Evolutionary conservation across 2,888 invertebrate species (phyloP), one percentile per base, ranked within the genome.

Genomic region (Chelonus formosanus): DNA sequence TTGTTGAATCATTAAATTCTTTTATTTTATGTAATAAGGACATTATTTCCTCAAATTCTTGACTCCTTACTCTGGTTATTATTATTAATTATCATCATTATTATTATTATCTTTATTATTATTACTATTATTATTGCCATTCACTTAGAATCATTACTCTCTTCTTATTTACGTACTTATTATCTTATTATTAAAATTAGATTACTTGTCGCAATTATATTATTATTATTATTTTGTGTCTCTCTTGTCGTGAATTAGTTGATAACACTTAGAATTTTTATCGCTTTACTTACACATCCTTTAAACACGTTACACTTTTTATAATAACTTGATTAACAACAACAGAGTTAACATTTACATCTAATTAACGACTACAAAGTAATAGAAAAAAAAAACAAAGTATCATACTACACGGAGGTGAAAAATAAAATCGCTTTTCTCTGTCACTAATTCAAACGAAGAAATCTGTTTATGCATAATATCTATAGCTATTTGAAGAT

Each of bases 211-310:
- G 69, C 68, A 67, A 72, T 71, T 67, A 71, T 65, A 71, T 65
- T 67, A 44, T 53, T 47, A 43, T 50, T 65, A 68, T 62, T 62
- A 71, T 68, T 64, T 74, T 78, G 74, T 74, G 73, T 77, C 74
- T 77, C 71, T 76, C 67, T 78, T 70, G 75, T 77, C 74, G 70
- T 77, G 74, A 74, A 66, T 73, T 73, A 72, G 72, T 57, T 72
- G 54, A 65, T 72, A 72, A 72, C 68, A 66, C 57, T 60, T 60
- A 50, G 20, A 48, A 52, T 36, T 40, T 60, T 58, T 48, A 58
- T 48, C 47, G 58, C 58, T 58, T 58, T 58, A 58, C 58, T 58
- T 58, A 58, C 47, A 47, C 4, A 34, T 35, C 56, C 3, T 10
- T 56, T 31, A 56, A 31, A 58, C 8, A 58, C 44, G 34, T 4